Evolutionary conservation across 1,140 invertebrate genomes (phyloP), one percentile per base, ranked within the genome.

Genomic region (Periplaneta americana): DNA sequence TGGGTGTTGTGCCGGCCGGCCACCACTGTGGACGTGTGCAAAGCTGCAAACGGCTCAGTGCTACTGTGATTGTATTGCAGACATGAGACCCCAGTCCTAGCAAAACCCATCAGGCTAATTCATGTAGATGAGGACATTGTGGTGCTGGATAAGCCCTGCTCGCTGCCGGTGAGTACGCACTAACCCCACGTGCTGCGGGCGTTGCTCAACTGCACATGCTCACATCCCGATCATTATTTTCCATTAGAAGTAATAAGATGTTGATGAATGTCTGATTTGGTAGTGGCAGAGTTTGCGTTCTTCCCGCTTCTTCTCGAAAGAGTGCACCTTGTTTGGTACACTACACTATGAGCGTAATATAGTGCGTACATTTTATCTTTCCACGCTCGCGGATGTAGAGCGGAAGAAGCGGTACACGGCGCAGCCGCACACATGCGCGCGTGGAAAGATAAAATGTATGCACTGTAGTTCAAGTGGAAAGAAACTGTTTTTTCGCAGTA

Each of bases 121-220:
- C 91, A 93, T 88, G 92, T 95, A 87, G 93, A 93, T 88, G 93
- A 95, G 84, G 94, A 97, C 86, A 89, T 96, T 84, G 90, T 97
- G 84, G 96, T 96, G 85, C 90, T 97, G 88, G 95, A 97, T 89
- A 98, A 98, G 91, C 96, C 96, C 84, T 93, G 95, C 86, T 97
- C 96, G 82, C 91, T 97, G 86, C 96, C 96, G 89, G 94, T 96
- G 92, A 93, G 92, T 92, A 87, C 31, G 31, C 34, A 32, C 74
- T 75, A 32, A 31, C 74, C 10, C 22, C 18, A 35, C 36, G 36
- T 8, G 8, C 35, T 36, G 13, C 35, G 17, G 13, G n/a, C n/a
- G n/a, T n/a, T n/a, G n/a, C n/a, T n/a, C n/a, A n/a, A n/a, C n/a
- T n/a, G n/a, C n/a, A n/a, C n/a, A n/a, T n/a, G n/a, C n/a, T n/a